phyloP scores from a whole-genome alignment of 2,797 vertebrate species.

The Macropodus opercularis region DNA sequence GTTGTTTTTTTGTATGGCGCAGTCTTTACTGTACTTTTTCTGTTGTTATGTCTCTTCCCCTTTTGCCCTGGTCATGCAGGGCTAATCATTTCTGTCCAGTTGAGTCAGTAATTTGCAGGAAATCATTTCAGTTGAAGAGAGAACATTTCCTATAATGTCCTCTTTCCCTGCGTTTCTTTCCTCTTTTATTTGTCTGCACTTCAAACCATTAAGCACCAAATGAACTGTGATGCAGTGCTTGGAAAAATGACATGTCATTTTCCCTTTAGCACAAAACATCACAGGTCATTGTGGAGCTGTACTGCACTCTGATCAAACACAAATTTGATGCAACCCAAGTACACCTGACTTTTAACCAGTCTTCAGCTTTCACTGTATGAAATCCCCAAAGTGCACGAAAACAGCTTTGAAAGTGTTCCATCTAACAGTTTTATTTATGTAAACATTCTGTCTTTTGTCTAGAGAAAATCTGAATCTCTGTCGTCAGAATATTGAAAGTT shows the following conservation, averaged over 20 bases:
- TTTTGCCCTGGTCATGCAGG: slow-evolving; percentile 20
- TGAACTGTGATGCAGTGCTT: slow-evolving; percentile 54
- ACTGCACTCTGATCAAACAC: slow-evolving; percentile 42
- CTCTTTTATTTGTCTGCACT: slow-evolving; percentile 57
- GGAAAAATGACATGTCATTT: slow-evolving; percentile 55
- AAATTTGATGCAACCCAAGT: slow-evolving; percentile 40
- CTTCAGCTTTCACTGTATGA: slow-evolving; percentile 16
- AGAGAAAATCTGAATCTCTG: slow-evolving; percentile 82
- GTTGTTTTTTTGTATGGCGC: not conserved
- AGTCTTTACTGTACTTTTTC: slow-evolving; percentile 7
- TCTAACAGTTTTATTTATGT: slow-evolving; percentile 18
- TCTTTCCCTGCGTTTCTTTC: slow-evolving; percentile 38
- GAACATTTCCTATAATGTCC: slow-evolving; percentile 67
- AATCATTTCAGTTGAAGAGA: slow-evolving; percentile 55
- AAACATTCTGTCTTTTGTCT: slow-evolving; percentile 23
- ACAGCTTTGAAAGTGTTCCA: slow-evolving; percentile 10
- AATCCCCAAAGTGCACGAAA: slow-evolving; percentile 13
- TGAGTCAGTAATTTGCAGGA: slow-evolving; percentile 64
- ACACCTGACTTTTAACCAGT: slow-evolving; percentile 51
- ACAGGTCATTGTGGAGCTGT: slow-evolving; percentile 43
- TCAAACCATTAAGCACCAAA: slow-evolving; percentile 58
- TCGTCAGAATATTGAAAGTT: slow-evolving; percentile 67
- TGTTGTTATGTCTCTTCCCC: slow-evolving; percentile 4
- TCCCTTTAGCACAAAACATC: slow-evolving; percentile 40
- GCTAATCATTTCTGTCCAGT: slow-evolving; percentile 56